Conservation (phyloP, 2,113 vertebrate genomes). For the Genyomyrus donnyi region DNA sequence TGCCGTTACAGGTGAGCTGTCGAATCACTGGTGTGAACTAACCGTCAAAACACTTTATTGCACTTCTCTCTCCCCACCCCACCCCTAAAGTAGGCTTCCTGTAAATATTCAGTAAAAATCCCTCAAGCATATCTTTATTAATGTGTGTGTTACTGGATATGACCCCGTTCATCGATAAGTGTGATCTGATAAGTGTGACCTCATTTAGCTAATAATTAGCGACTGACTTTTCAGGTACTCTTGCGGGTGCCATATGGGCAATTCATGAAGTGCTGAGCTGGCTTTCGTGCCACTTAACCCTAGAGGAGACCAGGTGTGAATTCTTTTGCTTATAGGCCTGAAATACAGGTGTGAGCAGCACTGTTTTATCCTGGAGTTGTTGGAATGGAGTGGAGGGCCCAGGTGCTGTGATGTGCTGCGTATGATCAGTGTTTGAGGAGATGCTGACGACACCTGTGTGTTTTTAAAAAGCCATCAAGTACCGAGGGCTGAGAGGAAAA, state of each 20-base stretch:
- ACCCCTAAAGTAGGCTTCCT: neutral
- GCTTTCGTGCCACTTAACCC: neutral
- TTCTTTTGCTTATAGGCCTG: neutral
- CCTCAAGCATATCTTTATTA: neutral
- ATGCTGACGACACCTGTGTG: neutral
- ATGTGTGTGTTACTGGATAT: neutral
- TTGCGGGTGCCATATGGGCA: neutral
- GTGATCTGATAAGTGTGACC: neutral
- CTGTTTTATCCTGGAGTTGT: neutral
- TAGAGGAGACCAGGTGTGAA: neutral
- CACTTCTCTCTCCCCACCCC: neutral
- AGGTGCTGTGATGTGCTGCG: neutral
- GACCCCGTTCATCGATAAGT: neutral
- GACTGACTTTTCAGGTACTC: neutral
- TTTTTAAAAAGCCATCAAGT: neutral
- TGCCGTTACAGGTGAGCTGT: conserved; percentile 80
- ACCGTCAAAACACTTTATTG: neutral
- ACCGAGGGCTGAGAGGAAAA: neutral
- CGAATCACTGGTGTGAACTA: neutral
- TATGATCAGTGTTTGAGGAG: neutral
- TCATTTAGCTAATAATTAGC: neutral
- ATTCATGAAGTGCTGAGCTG: neutral
- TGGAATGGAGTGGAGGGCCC: neutral
- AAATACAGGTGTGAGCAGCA: neutral
- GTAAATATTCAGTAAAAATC: neutral